phyloP scores from a whole-genome alignment of 1,140 invertebrate species.

The Drosophila sp. region DNA sequence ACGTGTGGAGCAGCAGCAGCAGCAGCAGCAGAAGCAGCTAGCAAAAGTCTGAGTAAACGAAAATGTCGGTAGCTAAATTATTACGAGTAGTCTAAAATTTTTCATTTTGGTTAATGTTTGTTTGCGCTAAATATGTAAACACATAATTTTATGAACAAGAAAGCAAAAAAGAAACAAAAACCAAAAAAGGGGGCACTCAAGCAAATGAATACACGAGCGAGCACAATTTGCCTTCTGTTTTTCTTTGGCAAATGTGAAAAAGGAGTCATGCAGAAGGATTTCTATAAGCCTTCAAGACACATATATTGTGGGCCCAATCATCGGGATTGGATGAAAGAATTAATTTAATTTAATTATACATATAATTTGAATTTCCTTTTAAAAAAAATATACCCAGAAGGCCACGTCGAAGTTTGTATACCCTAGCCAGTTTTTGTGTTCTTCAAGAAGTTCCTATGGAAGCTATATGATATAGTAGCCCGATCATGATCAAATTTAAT shows the following conservation, averaged over 20 bases:
- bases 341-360: too few species aligned
- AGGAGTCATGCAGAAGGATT: not conserved
- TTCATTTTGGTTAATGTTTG: constrained; percentile 55
- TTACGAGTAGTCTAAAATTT: constrained; percentile 53
- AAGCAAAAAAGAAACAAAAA: not conserved
- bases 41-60: constrained; percentile 72
- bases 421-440: too few species aligned
- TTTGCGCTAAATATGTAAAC: constrained; percentile 36
- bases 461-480: too few species aligned
- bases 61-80: constrained; percentile 46
- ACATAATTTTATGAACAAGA: constrained; percentile 14
- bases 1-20: constrained; percentile 22
- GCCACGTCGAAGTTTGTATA: too few species aligned
- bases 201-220: constrained; percentile 40
- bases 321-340: too few species aligned
- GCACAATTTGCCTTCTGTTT: constrained; percentile 7
- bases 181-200: not conserved
- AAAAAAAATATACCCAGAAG: too few species aligned
- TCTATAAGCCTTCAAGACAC: not conserved
- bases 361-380: too few species aligned
- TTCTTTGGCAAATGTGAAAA: not conserved
- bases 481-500: too few species aligned
- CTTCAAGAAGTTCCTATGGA: too few species aligned
- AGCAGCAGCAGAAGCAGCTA: constrained; percentile 1
- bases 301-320: too few species aligned